Base-by-base conservation (phyloP, 2,113 vertebrate genomes). In the Stigmatopora argus region DNA sequence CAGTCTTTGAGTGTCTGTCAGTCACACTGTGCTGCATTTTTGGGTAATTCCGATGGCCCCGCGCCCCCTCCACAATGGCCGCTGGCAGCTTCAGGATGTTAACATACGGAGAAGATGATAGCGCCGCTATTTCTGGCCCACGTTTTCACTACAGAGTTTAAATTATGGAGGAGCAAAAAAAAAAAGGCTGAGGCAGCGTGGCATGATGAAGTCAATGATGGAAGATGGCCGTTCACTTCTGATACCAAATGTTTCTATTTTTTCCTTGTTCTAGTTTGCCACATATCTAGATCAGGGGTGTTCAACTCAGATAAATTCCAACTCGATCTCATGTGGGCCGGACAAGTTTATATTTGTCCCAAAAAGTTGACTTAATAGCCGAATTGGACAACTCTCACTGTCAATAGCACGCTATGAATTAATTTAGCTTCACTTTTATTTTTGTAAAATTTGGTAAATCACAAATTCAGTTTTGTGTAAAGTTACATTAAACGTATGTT, bases 91-190 rank as follows among this genome's bases (percentile, higher is more conserved):
- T 74, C 71, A 65, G 19, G n/a, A 71, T 81, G 83, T 85, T 83
- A 82, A 67, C 71, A 74, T 78, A 76, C 78, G 79, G 46, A 76
- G 69, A 60, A 79, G 76, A 87, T 82, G 79, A 82, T 76, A 77
- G 70, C 18, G 70, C 19, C 49, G 3, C 72, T 87, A 80, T 85
- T 79, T 79, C 49, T 79, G 72, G 74, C 70, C 10, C 5, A 1
- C 51, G 19, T 78, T 74, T 31, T 75, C 66, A 83, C 55, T 56
- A 58, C 67, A 55, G 67, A 77, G 55, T 69, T 79, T 69, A 58
- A 69, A 78, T 74, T 73, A 57, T 65, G 61, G 48, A 72, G 58
- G 64, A 35, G 57, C 67, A 56, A 65, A 64, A 49, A 73, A 69
- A 56, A 65, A 64, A 49, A 70, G 19, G 45, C 53, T 62, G 31